A percentile compares a stretch with the other conserved stretches of the same genome.
phyloP scores from a whole-genome alignment of 2,113 vertebrate species.

The Reinhardtius hippoglossoides region DNA sequence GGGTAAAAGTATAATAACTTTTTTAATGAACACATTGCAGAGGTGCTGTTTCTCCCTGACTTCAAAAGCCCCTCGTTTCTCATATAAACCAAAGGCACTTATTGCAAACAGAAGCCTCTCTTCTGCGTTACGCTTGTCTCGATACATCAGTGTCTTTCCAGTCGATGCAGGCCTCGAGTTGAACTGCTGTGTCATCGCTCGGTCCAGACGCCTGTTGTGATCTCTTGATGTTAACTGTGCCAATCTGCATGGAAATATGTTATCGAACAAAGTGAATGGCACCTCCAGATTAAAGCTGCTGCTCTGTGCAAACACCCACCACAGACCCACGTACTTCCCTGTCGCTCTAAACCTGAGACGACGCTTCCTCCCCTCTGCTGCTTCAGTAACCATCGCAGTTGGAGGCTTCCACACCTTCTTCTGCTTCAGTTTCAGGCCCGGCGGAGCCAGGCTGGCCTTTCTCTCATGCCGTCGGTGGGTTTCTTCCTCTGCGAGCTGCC shows the following conservation, averaged over 20 bases:
- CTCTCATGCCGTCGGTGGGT: conserved; percentile 41
- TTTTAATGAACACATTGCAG: conserved; percentile 75
- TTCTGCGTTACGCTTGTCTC: conserved; percentile 43
- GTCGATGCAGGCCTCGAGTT: conserved; percentile 42
- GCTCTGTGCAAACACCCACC: conserved; percentile 38
- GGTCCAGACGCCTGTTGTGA: conserved; percentile 50
- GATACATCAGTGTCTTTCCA: conserved; percentile 61
- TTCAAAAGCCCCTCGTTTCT: conserved; percentile 73
- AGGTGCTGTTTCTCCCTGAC: conserved; percentile 61
- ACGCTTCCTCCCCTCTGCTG: conserved; percentile 32
- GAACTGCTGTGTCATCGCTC: conserved; percentile 51
- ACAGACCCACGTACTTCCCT: conserved; percentile 35
- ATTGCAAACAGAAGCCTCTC: conserved; percentile 74
- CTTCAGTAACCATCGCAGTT: conserved; percentile 57
- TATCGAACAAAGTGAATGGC: neutral
- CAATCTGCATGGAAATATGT: neutral
- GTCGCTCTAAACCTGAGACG: conserved; percentile 21
- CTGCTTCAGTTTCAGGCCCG: conserved; percentile 37
- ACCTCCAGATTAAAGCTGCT: neutral
- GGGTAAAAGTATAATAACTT: conserved; percentile 67
- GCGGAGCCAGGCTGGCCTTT: conserved; percentile 23
- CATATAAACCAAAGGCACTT: conserved; percentile 68
- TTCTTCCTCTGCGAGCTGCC: conserved; percentile 50
- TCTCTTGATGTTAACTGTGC: too few species aligned
- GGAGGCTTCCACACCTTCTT: conserved; percentile 24